Evolutionary conservation across 2,113 vertebrate genomes (phyloP), one percentile per base, ranked within the genome.

Genomic region (Dromas ardeola): DNA sequence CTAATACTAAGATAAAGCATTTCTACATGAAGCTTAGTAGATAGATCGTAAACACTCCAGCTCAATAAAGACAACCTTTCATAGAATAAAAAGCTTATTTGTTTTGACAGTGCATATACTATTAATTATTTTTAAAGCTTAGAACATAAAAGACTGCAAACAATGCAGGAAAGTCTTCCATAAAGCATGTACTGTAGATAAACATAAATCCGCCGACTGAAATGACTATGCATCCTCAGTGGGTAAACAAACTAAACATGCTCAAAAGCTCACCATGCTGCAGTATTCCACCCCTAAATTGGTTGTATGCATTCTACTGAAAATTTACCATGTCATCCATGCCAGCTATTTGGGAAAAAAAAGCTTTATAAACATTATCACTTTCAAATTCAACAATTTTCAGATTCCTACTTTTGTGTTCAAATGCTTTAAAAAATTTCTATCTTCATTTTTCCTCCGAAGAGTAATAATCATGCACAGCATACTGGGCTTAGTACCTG

Each of bases 81-180:
- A 74, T 5, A 43, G 22, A 53, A 70, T 59, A 76, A 94, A 82
- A 83, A 63, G 38, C 4, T 86, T 86, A 56, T 40, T 50, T 74
- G 9, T 86, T 90, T 92, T 72, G 32, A 86, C 23, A 53, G 23
- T 17, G 29, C 19, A 79, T n/a, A 36, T 55, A 71, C 11, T 29
- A 66, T 30, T 69, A 70, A 74, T 81, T 93, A 42, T 69, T 95
- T 91, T 79, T 53, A 94, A 97, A 94, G 43, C 25, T 72, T 80
- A 92, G 69, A 84, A 86, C 6, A 61, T 86, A 79, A 90, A 20
- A 80, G 12, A 92, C 58, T 53, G 4, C 38, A 87, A 84, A 76
- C 40, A 88, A 88, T 55, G 12, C 49, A 94, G 32, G 40, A 58
- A 65, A 63, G 67, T 88, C 38, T 84, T 83, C 70, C 71, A 52